Base-by-base conservation (phyloP, 1,140 invertebrate species). In the Wiebesia pumilae region DNA sequence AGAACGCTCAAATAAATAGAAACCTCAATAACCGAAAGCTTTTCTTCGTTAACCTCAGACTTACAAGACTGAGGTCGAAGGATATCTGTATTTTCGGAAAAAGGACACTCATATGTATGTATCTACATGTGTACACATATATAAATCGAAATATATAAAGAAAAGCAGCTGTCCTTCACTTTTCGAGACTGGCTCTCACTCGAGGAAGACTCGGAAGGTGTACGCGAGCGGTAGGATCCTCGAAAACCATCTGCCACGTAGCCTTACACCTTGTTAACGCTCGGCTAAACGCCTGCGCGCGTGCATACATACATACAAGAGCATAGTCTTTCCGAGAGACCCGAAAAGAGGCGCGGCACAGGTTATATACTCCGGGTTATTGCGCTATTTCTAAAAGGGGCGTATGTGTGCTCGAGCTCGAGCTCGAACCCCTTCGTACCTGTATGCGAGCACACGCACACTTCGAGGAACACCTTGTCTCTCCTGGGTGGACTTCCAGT, bases 121-220 rank as follows among this genome's bases (percentile, higher is more conserved):
- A n/a, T n/a, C n/a, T 54, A 14, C 21, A 16, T 51, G 27, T 69
- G 10, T 40, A 62, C 35, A 16, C 54, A 82, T 83, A 87, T 80
- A 85, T 83, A 19, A 1, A 21, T n/a, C 7, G 30, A 81, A 33
- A 16, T 33, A 27, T 27, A 2, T 14, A 62, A 1, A 27, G 3
- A 0, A 19, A 33, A 75, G 90, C 91, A 92, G 91, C 91, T 92
- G 91, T 88, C 89, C 91, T 77, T 87, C 82, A 38, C 33, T 30
- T 4, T 21, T 84, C 77, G 77, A 88, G 88, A 83, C 87, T 40
- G 85, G 58, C 69, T 87, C n/a, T 65, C 80, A 71, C 77, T 78
- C 65, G 84, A 81, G 83, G 83, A 54, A 43, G 77, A 79, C 83
- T 54, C 40, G 83, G 77, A 77, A 62, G 77, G 58, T 33, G 27